Conservation (phyloP, 2,797 vertebrate genomes). For the Microctenopoma stevenorrisi region DNA sequence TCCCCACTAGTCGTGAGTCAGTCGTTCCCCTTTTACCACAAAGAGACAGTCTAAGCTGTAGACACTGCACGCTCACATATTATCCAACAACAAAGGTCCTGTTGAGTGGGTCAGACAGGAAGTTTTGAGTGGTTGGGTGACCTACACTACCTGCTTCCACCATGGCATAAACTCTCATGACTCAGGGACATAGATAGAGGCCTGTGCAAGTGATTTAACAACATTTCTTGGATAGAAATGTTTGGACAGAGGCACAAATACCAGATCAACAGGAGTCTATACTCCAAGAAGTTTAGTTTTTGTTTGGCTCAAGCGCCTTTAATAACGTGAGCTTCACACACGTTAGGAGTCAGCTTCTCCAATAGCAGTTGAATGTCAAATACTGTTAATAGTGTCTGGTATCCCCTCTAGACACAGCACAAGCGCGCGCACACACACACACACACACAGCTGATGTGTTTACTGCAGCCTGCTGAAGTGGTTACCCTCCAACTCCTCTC, state of each 20-base stretch:
- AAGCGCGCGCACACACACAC: neutral
- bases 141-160: constrained; percentile 46
- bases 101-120: constrained; percentile 53
- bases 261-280: constrained; percentile 22
- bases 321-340: constrained; percentile 58
- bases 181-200: constrained; percentile 1
- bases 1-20: constrained; percentile 64
- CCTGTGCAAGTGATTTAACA: neutral
- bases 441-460: constrained; percentile 3
- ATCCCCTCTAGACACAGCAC: constrained; percentile 1
- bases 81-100: constrained; percentile 61
- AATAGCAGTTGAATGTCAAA: constrained; percentile 75
- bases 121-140: constrained; percentile 49
- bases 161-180: constrained; percentile 29
- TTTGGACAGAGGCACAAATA: constrained; percentile 5
- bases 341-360: constrained; percentile 66
- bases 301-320: constrained; percentile 51
- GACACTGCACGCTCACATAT: constrained; percentile 34
- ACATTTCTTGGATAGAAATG: neutral
- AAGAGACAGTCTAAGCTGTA: constrained; percentile 59
- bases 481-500: constrained; percentile 8
- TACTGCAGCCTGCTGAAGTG: constrained; percentile 14
- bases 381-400: constrained; percentile 67
- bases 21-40: constrained; percentile 54
- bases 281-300: constrained; percentile 28